Conservation (phyloP, 2,113 vertebrate genomes). For the Indicator maculatus region DNA sequence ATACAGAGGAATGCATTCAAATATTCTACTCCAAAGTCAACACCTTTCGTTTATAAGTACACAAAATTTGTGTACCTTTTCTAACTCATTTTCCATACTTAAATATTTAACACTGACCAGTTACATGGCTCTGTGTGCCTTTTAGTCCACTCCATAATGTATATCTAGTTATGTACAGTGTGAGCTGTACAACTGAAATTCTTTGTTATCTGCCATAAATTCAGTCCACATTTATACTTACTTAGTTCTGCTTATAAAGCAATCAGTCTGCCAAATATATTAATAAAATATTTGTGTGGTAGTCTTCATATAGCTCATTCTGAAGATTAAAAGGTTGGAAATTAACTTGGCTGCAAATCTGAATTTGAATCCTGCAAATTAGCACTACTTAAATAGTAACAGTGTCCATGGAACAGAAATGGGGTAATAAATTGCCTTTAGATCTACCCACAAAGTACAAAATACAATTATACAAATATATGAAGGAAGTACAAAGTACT, state of each 20-base stretch:
- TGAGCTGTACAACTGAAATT: not conserved
- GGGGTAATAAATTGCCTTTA: not conserved
- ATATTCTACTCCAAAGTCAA: not conserved
- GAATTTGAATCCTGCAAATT: not conserved
- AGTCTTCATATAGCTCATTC: not conserved
- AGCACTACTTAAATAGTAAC: not conserved
- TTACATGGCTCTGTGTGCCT: not conserved
- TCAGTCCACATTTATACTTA: not conserved
- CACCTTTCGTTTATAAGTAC: not conserved
- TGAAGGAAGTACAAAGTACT: not conserved
- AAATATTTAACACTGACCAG: not conserved
- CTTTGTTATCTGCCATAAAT: not conserved
- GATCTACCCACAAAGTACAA: not conserved
- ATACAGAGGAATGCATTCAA: not conserved
- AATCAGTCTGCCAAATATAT: not conserved
- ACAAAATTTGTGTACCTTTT: not conserved
- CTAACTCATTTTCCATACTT: not conserved
- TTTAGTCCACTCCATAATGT: not conserved
- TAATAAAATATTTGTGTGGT: not conserved
- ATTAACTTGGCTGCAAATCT: not conserved
- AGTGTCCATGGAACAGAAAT: not conserved
- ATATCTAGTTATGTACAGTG: not conserved
- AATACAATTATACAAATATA: not conserved
- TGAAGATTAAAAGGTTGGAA: not conserved
- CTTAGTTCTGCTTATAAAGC: not conserved